Conservation (phyloP, 2,888 invertebrate genomes). For the Hirtodrosophila trivittata region DNA sequence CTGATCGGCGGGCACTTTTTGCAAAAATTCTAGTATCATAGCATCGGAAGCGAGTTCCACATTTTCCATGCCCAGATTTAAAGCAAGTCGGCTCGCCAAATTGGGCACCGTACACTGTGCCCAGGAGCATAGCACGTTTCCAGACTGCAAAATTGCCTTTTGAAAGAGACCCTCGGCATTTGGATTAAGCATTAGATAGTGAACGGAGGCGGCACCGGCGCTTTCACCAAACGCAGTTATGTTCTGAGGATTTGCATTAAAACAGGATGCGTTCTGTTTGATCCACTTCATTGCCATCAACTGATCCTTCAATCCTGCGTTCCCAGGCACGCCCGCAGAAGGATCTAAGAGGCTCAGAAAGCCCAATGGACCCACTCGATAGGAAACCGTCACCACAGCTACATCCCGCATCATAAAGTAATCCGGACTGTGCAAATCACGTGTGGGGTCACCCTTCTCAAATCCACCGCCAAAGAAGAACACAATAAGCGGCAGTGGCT, state of each 20-base stretch:
- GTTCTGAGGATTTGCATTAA: conserved; percentile 85
- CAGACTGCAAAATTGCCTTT: conserved; percentile 81
- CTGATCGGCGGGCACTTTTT: conserved; percentile 52
- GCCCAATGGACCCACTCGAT: conserved; percentile 84
- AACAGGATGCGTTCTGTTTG: conserved; percentile 82
- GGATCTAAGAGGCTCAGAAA: conserved; percentile 84
- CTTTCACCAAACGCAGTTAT: conserved; percentile 85
- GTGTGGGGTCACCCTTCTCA: conserved; percentile 82
- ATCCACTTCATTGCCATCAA: conserved; percentile 85
- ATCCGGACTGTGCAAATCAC: conserved; percentile 82
- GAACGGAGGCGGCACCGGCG: conserved; percentile 84
- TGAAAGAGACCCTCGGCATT: conserved; percentile 82
- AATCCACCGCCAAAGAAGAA: conserved; percentile 85
- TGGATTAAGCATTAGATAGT: conserved; percentile 84
- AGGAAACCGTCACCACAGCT: conserved; percentile 84
- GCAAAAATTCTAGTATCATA: conserved; percentile 59
- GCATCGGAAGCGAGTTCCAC: conserved; percentile 68
- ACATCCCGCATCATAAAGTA: conserved; percentile 84
- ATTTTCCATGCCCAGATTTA: conserved; percentile 63
- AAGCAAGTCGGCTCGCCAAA: conserved; percentile 74
- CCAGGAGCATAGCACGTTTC: conserved; percentile 78
- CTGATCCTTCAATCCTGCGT: conserved; percentile 85
- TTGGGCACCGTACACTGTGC: conserved; percentile 61
- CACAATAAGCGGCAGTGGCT: conserved; percentile 82
- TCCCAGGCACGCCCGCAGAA: conserved; percentile 84